These are phyloP conservation scores for Myopa tessellatipennis DNA, from an alignment of 2,888 invertebrate species.

Conservation along the genomic window DNA sequence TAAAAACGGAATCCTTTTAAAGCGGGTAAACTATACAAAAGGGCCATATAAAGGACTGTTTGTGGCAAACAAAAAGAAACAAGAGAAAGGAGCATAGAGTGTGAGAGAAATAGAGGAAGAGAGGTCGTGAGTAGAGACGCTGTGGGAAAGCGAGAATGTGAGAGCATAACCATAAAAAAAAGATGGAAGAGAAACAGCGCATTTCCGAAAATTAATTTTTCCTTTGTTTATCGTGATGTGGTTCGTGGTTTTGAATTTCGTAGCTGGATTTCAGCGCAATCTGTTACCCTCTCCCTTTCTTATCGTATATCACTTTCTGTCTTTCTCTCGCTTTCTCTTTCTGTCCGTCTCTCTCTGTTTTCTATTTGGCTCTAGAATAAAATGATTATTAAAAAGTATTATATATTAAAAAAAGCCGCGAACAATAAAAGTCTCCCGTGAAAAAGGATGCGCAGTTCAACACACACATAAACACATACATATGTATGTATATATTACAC, in stretches of 20 bases:
- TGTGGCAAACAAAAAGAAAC: background rate
- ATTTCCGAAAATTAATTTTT: constrained; percentile 20
- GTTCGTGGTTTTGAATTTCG: background rate
- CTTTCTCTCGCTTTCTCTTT: too few relatives aligned
- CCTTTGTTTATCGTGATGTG: too few relatives aligned
- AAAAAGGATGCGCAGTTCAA: background rate
- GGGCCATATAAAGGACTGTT: too few relatives aligned
- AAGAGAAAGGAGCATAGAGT: background rate
- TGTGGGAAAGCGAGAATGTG: background rate
- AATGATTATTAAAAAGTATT: background rate
- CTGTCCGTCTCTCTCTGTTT: too few relatives aligned
- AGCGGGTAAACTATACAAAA: too few relatives aligned
- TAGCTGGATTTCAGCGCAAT: background rate
- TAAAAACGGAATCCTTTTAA: too few relatives aligned
- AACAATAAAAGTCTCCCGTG: background rate
- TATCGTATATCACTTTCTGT: background rate
- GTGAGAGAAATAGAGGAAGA: background rate
- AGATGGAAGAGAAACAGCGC: background rate
- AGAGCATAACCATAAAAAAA: background rate
- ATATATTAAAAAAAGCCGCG: background rate
- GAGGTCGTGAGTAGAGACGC: background rate
- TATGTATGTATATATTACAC: too few relatives aligned
- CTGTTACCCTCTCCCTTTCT: background rate
- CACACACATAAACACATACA: background rate
- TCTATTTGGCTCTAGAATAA: background rate